Percentiles rank a stretch among this genome's conserved stretches.
phyloP scores from a whole-genome alignment of 1,140 invertebrate genomes.

The Meloidogyne chitwoodi region DNA sequence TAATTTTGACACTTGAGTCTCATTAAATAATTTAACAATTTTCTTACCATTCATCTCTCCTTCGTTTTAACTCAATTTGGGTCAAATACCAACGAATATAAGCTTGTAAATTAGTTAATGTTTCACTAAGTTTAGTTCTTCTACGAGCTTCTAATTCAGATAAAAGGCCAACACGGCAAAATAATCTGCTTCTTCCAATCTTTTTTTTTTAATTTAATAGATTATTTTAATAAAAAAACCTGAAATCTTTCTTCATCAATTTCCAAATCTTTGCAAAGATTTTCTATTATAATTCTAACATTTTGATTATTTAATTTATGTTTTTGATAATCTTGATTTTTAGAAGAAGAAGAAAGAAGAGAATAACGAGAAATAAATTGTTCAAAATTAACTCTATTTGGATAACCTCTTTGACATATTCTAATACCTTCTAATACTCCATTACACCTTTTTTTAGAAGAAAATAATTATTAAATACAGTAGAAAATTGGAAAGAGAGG shows the following conservation, averaged over 20 bases:
- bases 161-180: constrained; percentile 52
- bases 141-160: constrained; percentile 49
- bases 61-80: constrained; percentile 13
- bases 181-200: constrained; percentile 49
- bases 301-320: not conserved
- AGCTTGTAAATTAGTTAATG: constrained; percentile 43
- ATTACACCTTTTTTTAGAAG: constrained; percentile 46
- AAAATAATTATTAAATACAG: no score
- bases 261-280: constrained; percentile 27
- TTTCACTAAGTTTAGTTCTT: constrained; percentile 26
- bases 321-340: not conserved
- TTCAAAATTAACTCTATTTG: constrained; percentile 82
- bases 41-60: constrained; percentile 36
- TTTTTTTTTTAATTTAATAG: constrained; percentile 9
- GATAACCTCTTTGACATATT: constrained; percentile 89
- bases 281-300: constrained; percentile 8
- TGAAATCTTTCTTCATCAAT: constrained; percentile 32
- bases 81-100: constrained; percentile 42
- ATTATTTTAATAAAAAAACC: not conserved
- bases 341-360: constrained; percentile 26
- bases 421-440: constrained; percentile 94
- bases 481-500: not conserved
- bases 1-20: not conserved
- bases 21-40: not conserved
- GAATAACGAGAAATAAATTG: constrained; percentile 75